Conservation (phyloP, 2,797 vertebrate genomes). For the Poecilia wingei region DNA sequence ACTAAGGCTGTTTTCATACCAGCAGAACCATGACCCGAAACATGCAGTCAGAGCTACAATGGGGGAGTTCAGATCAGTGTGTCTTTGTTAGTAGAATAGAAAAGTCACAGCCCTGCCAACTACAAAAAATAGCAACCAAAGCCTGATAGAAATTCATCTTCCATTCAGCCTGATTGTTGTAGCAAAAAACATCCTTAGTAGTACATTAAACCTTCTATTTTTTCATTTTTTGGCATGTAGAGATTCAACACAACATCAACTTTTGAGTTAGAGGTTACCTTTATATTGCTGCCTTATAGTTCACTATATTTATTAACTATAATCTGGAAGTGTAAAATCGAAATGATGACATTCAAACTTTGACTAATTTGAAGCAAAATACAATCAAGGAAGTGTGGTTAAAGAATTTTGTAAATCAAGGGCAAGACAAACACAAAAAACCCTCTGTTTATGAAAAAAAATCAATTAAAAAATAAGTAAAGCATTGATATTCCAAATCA, state of each 20-base stretch:
- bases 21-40: neutral
- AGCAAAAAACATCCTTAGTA: neutral
- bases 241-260: neutral
- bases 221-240: neutral
- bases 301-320: neutral
- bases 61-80: neutral
- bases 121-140: neutral
- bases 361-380: neutral
- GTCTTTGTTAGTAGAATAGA: neutral
- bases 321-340: neutral
- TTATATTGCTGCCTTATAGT: neutral
- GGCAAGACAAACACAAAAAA: constrained; percentile 22
- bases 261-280: neutral
- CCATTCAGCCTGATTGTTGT: neutral
- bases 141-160: neutral
- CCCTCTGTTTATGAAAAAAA: neutral
- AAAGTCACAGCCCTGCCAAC: neutral
- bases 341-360: neutral
- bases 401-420: neutral
- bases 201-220: neutral
- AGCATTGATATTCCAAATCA: constrained; percentile 28
- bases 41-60: neutral
- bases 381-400: neutral
- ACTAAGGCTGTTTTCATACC: neutral
- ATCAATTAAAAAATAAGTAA: neutral